Evolutionary conservation across 2,888 invertebrate species (phyloP), one percentile per base, ranked within the genome.

Genomic region (Steinernema scapterisci): DNA sequence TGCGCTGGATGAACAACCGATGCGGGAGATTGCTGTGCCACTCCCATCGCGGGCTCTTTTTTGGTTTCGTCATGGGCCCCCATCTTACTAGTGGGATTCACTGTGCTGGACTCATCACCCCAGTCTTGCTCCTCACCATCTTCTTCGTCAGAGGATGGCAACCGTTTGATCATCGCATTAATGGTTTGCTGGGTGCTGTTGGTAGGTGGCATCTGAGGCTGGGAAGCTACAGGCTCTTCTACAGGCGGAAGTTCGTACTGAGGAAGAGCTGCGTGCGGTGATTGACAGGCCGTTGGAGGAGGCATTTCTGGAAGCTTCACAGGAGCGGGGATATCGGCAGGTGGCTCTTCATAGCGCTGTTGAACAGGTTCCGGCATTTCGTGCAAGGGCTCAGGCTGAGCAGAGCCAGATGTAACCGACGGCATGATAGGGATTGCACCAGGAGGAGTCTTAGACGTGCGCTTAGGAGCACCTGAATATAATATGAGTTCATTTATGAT

Each of bases 91-190:
- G 38, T 44, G n/a, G n/a, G 70, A 13, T 63, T 23, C 43, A 43
- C 45, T 21, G 27, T 46, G n/a, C 9, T 52, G 1, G 75, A 23
- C 5, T 75, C 46, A 27, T 77, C 77, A 31, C 52, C 77, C 77
- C 77, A 77, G 31, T 77, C 77, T 31, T 76, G 51, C 11, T 77
- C 77, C 16, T 77, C 76, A 19, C 46, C 77, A n/a, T 72, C 56
- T 43, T 79, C 78, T 11, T 79, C 71, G 19, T 75, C 76, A 11
- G 71, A 73, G 11, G 75, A 75, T 5, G 75, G 63, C 9, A 63
- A 25, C 9, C 75, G 51, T 27, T 70, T 31, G 45, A 63, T 70
- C 38, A 74, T 74, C 27, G 44, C 27, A 19, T 25, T 63, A 31
- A 63, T 63, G 25, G 63, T 5, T 5, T 63, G 63, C 63, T 63